phyloP scores from a whole-genome alignment of 2,797 vertebrate genomes.

The Hylomyscus alleni region DNA sequence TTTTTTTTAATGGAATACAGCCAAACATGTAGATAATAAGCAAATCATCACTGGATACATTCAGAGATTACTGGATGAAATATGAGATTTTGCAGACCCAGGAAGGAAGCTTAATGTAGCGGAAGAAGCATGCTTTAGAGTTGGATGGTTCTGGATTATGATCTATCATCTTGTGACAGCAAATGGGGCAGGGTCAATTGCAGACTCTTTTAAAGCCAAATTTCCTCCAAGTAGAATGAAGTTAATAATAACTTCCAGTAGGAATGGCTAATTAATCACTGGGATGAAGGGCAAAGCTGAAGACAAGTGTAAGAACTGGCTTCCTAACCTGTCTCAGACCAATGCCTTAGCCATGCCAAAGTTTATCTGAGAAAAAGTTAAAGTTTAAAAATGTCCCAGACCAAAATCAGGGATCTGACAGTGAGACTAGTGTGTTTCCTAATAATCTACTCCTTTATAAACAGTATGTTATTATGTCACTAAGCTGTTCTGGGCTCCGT shows the following conservation, averaged over 20 bases:
- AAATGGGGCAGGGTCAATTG: not conserved
- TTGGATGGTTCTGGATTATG: not conserved
- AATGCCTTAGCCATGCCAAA: not conserved
- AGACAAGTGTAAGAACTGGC: not conserved
- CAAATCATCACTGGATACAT: conserved; percentile 28
- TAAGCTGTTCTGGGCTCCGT: not conserved
- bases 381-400: not conserved
- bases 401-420: not conserved
- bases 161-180: not conserved
- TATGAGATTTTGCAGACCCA: conserved; percentile 39
- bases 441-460: not conserved
- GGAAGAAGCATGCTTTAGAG: not conserved
- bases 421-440: not conserved
- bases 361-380: not conserved
- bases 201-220: conserved; percentile 18
- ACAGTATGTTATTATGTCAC: not conserved
- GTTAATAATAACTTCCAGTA: conserved; percentile 1
- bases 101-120: conserved; percentile 32
- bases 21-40: not conserved
- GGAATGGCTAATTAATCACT: conserved; percentile 14
- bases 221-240: conserved; percentile 28
- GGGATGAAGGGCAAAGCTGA: not conserved
- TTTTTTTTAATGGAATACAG: not conserved
- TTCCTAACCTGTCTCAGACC: not conserved
- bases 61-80: conserved; percentile 56